phyloP scores from a whole-genome alignment of 2,797 vertebrate genomes.

The Pyrocephalus nanus region DNA sequence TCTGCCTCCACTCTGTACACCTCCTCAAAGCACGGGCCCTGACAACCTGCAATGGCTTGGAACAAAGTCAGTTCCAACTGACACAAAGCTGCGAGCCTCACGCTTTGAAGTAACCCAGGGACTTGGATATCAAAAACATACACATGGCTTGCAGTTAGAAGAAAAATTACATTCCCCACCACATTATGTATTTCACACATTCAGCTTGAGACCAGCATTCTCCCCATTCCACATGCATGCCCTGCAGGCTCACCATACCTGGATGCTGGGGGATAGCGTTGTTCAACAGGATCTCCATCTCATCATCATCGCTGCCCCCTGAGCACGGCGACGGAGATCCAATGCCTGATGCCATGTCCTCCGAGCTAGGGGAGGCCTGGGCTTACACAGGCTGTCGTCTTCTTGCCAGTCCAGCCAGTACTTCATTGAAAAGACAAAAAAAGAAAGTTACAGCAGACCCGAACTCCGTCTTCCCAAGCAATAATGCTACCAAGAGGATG shows the following conservation, averaged over 20 bases:
- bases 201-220: background rate
- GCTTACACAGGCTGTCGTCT: background rate
- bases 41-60: background rate
- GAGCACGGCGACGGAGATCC: constrained; percentile 79
- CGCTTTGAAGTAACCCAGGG: background rate
- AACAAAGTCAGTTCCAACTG: constrained; percentile 15
- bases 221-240: background rate
- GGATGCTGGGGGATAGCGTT: constrained; percentile 75
- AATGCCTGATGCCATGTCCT: constrained; percentile 79
- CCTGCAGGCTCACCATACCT: constrained; percentile 60
- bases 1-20: background rate
- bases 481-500: constrained; percentile 20
- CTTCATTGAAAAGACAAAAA: background rate
- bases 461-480: background rate
- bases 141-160: accelerated
- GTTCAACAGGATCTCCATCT: constrained; percentile 79
- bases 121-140: background rate
- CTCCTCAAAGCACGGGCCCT: background rate
- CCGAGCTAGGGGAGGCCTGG: constrained; percentile 1
- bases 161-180: background rate
- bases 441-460: background rate
- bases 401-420: background rate
- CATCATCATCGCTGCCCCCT: constrained; percentile 79
- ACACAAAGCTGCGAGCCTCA: accelerated
- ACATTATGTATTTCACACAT: background rate